These are phyloP conservation scores for Hydrolagus colliei DNA, from an alignment of 2,797 vertebrate species.

Conservation along the genomic window DNA sequence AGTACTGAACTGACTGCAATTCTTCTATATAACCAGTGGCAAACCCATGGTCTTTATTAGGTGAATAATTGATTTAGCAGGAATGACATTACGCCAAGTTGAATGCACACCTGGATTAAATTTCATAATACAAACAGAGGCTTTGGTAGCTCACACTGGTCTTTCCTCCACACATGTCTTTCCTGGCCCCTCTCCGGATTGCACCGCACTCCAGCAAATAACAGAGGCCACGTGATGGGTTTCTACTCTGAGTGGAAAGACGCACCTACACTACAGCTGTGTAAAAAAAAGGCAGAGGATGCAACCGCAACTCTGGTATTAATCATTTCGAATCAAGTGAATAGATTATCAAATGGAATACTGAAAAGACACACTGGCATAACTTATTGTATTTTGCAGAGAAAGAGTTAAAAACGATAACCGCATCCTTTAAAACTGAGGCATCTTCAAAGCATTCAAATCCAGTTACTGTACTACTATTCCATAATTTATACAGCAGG, in stretches of 20 bases:
- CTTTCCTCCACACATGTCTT: no score
- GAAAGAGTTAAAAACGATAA: slow-evolving; percentile 6
- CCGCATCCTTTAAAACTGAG: not conserved
- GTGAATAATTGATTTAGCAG: not conserved
- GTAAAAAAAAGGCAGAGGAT: not conserved
- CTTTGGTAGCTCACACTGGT: no score
- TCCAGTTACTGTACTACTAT: slow-evolving; percentile 21
- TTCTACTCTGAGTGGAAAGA: not conserved
- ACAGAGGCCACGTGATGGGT: no score
- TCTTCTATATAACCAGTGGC: not conserved
- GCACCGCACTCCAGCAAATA: no score
- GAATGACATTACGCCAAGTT: not conserved
- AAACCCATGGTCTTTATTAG: not conserved
- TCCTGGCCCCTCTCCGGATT: no score
- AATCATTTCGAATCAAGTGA: slow-evolving; percentile 9
- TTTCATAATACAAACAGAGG: slow-evolving; percentile 2
- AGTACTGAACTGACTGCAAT: slow-evolving; percentile 5
- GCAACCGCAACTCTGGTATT: not conserved
- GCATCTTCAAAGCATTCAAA: slow-evolving; percentile 23
- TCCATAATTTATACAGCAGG: slow-evolving; percentile 24
- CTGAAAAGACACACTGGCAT: slow-evolving; percentile 1
- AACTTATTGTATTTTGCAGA: not conserved
- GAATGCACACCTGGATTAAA: not conserved
- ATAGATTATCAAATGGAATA: not conserved
- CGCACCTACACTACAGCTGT: not conserved